Percentiles rank a stretch among this genome's conserved stretches.
These are phyloP conservation scores for Neodiprion virginianus DNA, from an alignment of 1,140 invertebrate genomes.

Conservation along the genomic window DNA sequence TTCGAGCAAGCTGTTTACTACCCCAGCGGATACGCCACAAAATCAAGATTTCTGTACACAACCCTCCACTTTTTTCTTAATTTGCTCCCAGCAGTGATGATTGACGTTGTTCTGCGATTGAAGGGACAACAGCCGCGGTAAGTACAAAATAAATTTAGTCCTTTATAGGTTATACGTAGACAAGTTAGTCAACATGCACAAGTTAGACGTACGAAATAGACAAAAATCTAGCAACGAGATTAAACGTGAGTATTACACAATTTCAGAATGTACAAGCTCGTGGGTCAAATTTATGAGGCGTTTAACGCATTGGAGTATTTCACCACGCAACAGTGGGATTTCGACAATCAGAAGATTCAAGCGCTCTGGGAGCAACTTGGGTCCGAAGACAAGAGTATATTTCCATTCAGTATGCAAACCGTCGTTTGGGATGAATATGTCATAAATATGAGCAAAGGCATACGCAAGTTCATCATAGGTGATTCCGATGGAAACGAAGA, in stretches of 20 bases:
- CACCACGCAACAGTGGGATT: constrained; percentile 27
- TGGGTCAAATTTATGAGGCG: constrained; percentile 19
- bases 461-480: background rate
- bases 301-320: constrained; percentile 25
- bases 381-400: constrained; percentile 28
- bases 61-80: constrained; percentile 62
- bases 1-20: background rate
- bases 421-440: background rate
- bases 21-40: background rate
- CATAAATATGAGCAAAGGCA: background rate
- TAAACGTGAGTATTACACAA: background rate
- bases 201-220: background rate
- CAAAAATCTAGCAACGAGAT: too few relatives aligned
- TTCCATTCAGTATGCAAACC: constrained; percentile 20
- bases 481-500: background rate
- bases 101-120: constrained; percentile 63
- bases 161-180: background rate
- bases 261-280: constrained; percentile 30
- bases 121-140: constrained; percentile 70
- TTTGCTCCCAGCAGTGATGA: constrained; percentile 67
- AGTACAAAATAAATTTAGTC: constrained; percentile 34
- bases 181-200: too few relatives aligned
- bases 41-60: background rate
- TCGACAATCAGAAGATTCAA: constrained; percentile 6
- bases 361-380: constrained; percentile 21